Evolutionary conservation across 1,140 invertebrate genomes (phyloP).

Genomic region (Drosophila pseudoobscura): DNA sequence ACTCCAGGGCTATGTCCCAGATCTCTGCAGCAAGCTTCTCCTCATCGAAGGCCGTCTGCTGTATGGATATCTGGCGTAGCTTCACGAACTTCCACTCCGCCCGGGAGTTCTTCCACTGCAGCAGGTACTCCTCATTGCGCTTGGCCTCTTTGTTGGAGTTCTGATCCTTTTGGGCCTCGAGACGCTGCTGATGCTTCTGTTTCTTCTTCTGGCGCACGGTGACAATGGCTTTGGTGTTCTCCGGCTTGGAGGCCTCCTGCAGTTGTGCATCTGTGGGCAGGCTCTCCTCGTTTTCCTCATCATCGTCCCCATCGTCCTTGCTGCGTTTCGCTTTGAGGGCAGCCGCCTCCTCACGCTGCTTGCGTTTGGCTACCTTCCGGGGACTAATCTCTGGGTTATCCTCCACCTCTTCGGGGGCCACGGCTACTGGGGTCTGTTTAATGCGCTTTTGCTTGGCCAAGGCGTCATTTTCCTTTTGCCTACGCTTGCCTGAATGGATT

Average conservation of each 20-base stretch:
- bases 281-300: slow-evolving; percentile 36
- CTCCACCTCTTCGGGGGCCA: neutral
- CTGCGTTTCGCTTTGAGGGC: slow-evolving; percentile 51
- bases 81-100: slow-evolving; percentile 91
- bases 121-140: slow-evolving; percentile 85
- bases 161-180: slow-evolving; percentile 65
- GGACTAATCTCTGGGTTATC: no score
- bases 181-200: slow-evolving; percentile 68
- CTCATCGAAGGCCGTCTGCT: slow-evolving; percentile 87
- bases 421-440: slow-evolving; percentile 1
- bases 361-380: slow-evolving; percentile 53
- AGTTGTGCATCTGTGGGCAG: slow-evolving; percentile 66
- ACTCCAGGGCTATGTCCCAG: slow-evolving; percentile 88
- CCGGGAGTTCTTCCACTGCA: slow-evolving; percentile 88
- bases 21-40: slow-evolving; percentile 85
- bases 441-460: slow-evolving; percentile 13
- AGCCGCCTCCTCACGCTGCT: slow-evolving; percentile 5
- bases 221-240: slow-evolving; percentile 67
- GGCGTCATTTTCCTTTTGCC: neutral
- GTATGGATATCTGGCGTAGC: slow-evolving; percentile 89
- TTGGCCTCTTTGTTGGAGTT: slow-evolving; percentile 64
- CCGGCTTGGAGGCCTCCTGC: slow-evolving; percentile 66
- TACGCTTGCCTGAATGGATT: slow-evolving; percentile 5
- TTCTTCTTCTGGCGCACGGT: slow-evolving; percentile 80
- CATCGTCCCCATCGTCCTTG: slow-evolving; percentile 24